These are phyloP conservation scores for Planococcus citri DNA, from an alignment of 1,140 invertebrate species.

Conservation along the genomic window DNA sequence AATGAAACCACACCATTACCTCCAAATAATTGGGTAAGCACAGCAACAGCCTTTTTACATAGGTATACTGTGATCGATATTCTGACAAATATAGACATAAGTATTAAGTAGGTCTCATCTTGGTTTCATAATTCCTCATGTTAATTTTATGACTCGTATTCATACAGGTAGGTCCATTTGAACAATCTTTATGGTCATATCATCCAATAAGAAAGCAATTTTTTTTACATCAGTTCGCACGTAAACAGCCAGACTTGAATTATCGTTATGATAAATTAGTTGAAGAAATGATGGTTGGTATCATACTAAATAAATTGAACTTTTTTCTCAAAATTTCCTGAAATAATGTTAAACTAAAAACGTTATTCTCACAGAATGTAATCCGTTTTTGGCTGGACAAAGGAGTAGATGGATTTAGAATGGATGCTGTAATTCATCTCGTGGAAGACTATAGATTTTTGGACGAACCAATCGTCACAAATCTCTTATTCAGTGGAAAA, in stretches of 20 bases:
- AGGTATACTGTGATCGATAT: too few relatives aligned
- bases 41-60: too few relatives aligned
- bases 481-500: not conserved
- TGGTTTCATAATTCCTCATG: too few relatives aligned
- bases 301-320: not conserved
- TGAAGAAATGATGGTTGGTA: not conserved
- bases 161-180: conserved; percentile 25
- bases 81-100: too few relatives aligned
- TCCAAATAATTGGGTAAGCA: conserved; percentile 64
- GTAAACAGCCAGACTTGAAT: conserved; percentile 45
- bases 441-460: conserved; percentile 35
- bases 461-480: conserved; percentile 30
- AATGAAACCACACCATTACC: conserved; percentile 34
- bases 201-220: conserved; percentile 46
- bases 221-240: conserved; percentile 61
- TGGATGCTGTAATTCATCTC: conserved; percentile 43
- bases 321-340: too few relatives aligned
- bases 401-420: conserved; percentile 55
- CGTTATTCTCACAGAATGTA: conserved; percentile 34
- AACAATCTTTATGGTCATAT: conserved; percentile 58
- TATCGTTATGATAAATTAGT: conserved; percentile 39
- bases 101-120: too few relatives aligned
- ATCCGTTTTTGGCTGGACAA: conserved; percentile 48
- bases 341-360: too few relatives aligned
- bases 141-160: too few relatives aligned